Base-by-base conservation (phyloP, 2,888 invertebrate genomes). In the Bruchidius siliquastri region DNA sequence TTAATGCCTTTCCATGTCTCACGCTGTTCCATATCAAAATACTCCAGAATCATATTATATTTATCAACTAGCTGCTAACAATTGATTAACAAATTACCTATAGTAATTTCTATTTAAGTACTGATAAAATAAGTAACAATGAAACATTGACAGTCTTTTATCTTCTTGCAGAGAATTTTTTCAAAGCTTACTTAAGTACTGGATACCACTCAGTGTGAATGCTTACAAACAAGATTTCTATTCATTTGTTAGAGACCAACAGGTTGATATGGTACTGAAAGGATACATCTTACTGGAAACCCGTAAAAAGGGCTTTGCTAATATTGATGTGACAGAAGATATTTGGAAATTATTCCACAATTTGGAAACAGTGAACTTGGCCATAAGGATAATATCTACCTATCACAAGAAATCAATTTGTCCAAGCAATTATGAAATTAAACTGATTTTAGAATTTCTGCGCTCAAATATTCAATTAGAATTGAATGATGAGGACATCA, bases 171-270 rank as follows among this genome's bases (percentile, higher is more conserved):
- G 82, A 10, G 82, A 82, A 74, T 82, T 81, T 77, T 80, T 77
- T 71, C 81, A 83, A 74, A 82, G 82, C 69, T 76, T 82, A 20
- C 30, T 81, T 22, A 83, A 83, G 75, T 82, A 81, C 71, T 82
- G 81, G 81, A 80, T 83, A 71, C 81, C 81, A 13, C 70, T 72
- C 4, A 80, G 74, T 71, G 75, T 82, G 0, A 74, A 71, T 72
- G 68, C 71, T 21, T 83, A 82, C 72, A 74, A 74, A 76, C 21
- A 69, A 21, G 72, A 80, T 18, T 80, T 82, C 71, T 81, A 80
- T 74, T n/a, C 10, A n/a, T 80, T 80, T 75, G 21, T 79, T 20
- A 73, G 21, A 74, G 30, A 70, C 13, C 73, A 77, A 74, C 72
- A 72, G 13, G 75, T 76, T 21, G 76, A 78, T 73, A 49, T 67